Base-by-base conservation (phyloP, 92 coral and sea anemone genomes). In the Siderastrea siderea region DNA sequence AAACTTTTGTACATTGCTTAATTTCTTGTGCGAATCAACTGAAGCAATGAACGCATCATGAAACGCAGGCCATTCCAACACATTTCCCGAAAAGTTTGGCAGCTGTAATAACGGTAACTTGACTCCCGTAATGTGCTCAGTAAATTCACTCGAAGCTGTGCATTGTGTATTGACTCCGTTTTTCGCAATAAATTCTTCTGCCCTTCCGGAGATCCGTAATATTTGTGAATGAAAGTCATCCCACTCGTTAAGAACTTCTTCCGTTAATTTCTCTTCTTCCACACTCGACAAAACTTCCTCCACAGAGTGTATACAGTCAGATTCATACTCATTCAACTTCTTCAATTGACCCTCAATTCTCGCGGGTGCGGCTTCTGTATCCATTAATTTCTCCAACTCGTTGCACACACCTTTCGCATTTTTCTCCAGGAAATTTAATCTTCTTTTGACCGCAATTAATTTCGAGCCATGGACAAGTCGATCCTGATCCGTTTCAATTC, bases 11-110 rank as follows among this genome's bases (percentile, higher is more conserved):
- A 48, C 71, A 59, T 81, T 68, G 47, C 53, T 81, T 17, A 81
- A 3, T 11, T 19, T 52, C 13, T 81, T 50, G 47, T 81, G 52
- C 26, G 69, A 70, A 67, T 81, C 74, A 47, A 81, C 71, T 1
- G 44, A 47, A 11, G 73, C 75, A 63, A 58, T 7, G 26, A 68
- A 82, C 15, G 70, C 66, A 15, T 69, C 66, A 38, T 54, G 50
- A 47, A 9, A 68, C 53, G 78, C 71, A 2, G 51, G 47, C 78
- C 86, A 67, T 48, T 82, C 74, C 65, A 68, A 38, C 3, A 82
- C 72, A 69, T 82, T 82, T 8, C 86, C 86, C 7, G 86, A 62
- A 63, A 68, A 82, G 16, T 81, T 68, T 8, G 77, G 78, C 26
- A 82, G 49, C 17, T 49, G 64, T 15, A 75, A 5, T 5, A 59